Conservation (phyloP, 2,888 invertebrate species). For the Syritta pipiens region DNA sequence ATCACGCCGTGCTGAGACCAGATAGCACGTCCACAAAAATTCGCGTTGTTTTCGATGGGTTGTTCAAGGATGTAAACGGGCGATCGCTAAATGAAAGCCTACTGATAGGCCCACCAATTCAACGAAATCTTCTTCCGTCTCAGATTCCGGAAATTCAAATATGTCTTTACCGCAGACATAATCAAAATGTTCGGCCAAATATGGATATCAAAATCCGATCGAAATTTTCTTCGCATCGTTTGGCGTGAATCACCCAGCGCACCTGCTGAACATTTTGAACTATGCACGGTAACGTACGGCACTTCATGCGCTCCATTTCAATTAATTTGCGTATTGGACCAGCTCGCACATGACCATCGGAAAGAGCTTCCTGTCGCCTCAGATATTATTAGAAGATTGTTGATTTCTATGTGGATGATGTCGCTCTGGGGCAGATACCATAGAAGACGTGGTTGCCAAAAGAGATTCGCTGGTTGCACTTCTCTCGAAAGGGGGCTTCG, state of each 20-base stretch:
- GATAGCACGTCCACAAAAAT: slow-evolving; percentile 56
- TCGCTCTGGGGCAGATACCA: neutral
- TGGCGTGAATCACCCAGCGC: neutral
- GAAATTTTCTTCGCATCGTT: neutral
- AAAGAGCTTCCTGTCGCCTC: neutral
- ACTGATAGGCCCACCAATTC: neutral
- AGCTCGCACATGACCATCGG: neutral
- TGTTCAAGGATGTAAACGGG: neutral
- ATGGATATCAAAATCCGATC: neutral
- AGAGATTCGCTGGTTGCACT: neutral
- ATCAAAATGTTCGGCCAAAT: slow-evolving; percentile 12
- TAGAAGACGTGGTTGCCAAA: neutral
- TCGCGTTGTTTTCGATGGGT: neutral
- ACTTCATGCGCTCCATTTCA: neutral
- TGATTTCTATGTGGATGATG: slow-evolving; percentile 3
- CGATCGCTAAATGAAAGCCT: neutral
- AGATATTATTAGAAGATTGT: neutral
- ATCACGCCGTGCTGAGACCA: slow-evolving; percentile 50
- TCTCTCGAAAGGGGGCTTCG: neutral
- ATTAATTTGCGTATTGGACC: neutral
- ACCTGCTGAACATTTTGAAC: neutral
- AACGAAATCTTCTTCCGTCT: neutral
- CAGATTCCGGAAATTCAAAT: neutral
- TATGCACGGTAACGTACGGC: neutral
- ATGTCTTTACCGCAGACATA: neutral